Evolutionary conservation across 2,113 vertebrate genomes (phyloP), one percentile per base, ranked within the genome.

Genomic region (Sclerurus mexicanus): DNA sequence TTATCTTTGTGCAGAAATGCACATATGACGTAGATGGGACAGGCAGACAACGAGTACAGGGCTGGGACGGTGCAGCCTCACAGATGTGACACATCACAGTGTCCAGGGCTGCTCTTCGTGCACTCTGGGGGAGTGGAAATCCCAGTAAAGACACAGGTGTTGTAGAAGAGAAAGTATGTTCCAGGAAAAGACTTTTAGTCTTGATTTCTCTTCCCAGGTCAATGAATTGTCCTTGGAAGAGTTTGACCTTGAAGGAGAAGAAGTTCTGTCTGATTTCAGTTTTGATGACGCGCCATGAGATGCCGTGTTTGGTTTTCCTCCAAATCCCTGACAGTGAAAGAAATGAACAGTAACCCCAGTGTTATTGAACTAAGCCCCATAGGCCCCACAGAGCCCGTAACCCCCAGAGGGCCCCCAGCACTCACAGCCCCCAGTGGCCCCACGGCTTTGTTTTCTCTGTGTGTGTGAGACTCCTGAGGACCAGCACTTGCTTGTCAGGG

Each of bases 191-290:
- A 40, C 63, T 53, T 19, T 63, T 30, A 22, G 10, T 52, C 42
- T 31, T 35, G 18, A 17, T 83, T 83, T 93, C 42, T 90, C 20
- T 92, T 88, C 56, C 18, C 81, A 98, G 96, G 89, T 97, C 72
- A 93, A 21, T 56, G 93, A 89, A 62, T 81, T 96, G 55, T 77
- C 97, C 27, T 80, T 78, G 80, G 86, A 95, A 35, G 76, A 82
- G 30, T 37, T 69, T 77, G 84, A 77, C 77, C 72, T 67, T 2
- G n/a, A 74, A 78, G 94, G 97, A 46, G 96, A 97, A 44, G 96
- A 97, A 56, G 39, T 71, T 73, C 86, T 97, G 55, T 97, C 87
- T 3, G 97, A 97, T 90, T 53, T 98, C 64, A 93, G 82, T 58
- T 77, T 94, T 40, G 91, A 96, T 35, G 90, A 91, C 2, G 25